These are phyloP conservation scores for Melanaphis sacchari DNA, from an alignment of 1,140 invertebrate genomes.

Conservation along the genomic window DNA sequence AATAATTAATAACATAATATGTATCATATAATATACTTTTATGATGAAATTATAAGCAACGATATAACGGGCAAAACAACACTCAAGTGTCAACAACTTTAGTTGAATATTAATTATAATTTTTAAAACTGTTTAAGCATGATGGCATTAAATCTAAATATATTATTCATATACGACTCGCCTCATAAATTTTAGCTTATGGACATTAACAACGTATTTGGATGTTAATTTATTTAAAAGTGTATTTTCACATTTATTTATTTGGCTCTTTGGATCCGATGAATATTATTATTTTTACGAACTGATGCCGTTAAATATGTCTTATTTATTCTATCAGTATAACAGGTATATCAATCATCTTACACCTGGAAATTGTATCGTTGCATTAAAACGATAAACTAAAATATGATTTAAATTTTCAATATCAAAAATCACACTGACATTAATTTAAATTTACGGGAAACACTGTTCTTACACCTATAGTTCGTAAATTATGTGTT, in stretches of 20 bases:
- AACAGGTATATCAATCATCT: not conserved
- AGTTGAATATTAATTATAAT: conserved; percentile 3
- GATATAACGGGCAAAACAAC: not conserved
- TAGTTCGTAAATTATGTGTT: not conserved
- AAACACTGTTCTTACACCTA: not conserved
- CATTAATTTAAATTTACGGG: not conserved
- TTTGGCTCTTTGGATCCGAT: not conserved
- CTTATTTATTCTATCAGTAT: not conserved
- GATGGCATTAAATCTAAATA: not conserved
- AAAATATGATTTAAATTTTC: not conserved
- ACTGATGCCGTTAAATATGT: not conserved
- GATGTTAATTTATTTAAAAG: not conserved
- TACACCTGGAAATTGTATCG: not conserved
- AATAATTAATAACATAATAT: not conserved
- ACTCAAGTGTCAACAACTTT: not conserved
- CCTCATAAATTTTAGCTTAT: not conserved
- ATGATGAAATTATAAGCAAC: not conserved
- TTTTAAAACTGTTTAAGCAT: not conserved
- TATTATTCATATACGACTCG: not conserved
- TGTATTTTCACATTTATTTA: not conserved
- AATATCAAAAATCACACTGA: not conserved
- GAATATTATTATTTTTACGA: not conserved
- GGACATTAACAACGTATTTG: not conserved
- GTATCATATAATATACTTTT: not conserved
- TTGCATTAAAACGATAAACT: not conserved